Evolutionary conservation across 2,113 vertebrate species (phyloP).

Genomic region (Thymallus thymallus): DNA sequence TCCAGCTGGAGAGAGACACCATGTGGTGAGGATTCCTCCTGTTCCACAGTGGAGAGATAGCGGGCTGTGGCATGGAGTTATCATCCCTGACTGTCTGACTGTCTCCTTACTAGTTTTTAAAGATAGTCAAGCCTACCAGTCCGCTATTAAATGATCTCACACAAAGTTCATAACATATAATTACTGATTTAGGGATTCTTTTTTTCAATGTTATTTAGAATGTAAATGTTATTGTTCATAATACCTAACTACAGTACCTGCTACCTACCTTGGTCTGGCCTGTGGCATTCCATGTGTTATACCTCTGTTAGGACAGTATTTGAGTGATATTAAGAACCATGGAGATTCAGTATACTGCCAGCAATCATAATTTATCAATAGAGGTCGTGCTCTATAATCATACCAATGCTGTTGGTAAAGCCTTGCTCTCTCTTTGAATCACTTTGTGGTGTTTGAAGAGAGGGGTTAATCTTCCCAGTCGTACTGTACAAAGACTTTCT

Average conservation of each 20-base stretch:
- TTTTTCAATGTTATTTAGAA: background rate
- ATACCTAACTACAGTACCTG: background rate
- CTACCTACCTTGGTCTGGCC: conserved; percentile 33
- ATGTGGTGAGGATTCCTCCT: conserved; percentile 74
- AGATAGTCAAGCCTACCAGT: background rate
- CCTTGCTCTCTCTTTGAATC: conserved; percentile 13
- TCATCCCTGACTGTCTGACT: conserved; percentile 1
- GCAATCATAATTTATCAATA: conserved; percentile 56
- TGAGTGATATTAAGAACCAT: conserved; percentile 66
- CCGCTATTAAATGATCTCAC: background rate
- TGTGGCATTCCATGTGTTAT: conserved; percentile 20
- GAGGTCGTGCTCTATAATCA: conserved; percentile 44
- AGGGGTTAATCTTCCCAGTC: conserved; percentile 18
- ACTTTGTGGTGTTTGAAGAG: background rate
- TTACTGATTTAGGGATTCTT: too few relatives aligned
- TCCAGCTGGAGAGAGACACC: conserved; percentile 80
- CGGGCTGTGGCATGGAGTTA: conserved; percentile 14
- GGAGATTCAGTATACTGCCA: conserved; percentile 52
- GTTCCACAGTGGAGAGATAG: conserved; percentile 47
- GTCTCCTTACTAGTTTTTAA: too few relatives aligned
- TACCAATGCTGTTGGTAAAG: background rate
- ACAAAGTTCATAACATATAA: background rate
- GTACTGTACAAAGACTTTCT: conserved; percentile 29
- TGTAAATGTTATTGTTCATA: background rate
- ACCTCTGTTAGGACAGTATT: conserved; percentile 34